Evolutionary conservation across 2,113 vertebrate genomes (phyloP).

Genomic region (Channa maculata): DNA sequence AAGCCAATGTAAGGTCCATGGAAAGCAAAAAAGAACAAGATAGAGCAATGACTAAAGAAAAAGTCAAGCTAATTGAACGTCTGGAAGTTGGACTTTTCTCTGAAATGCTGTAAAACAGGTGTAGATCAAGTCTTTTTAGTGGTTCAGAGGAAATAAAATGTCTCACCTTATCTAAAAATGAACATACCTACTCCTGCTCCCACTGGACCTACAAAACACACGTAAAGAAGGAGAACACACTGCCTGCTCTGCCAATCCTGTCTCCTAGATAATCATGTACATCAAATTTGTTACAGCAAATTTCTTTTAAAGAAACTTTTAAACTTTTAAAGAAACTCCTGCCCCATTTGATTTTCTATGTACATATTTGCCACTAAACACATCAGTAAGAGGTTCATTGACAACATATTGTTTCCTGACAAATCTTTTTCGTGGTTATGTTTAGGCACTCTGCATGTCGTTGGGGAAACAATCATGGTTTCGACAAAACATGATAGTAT

Average conservation of each 20-base stretch:
- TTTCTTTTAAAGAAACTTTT: neutral
- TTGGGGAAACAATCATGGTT: too few species aligned
- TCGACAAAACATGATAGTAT: too few species aligned
- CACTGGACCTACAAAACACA: conserved; percentile 10
- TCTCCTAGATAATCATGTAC: neutral
- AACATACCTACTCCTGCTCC: conserved; percentile 20
- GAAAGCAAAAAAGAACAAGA: neutral
- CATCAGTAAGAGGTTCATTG: too few species aligned
- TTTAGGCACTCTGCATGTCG: too few species aligned
- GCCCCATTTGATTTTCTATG: neutral
- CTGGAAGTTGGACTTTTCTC: neutral
- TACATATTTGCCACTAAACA: too few species aligned
- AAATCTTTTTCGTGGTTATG: too few species aligned
- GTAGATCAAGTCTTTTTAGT: neutral
- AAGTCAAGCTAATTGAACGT: neutral
- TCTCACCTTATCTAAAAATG: conserved; percentile 16
- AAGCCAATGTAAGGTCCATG: conserved; percentile 44
- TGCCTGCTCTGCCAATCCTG: neutral
- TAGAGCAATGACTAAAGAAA: neutral
- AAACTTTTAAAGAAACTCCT: too few species aligned
- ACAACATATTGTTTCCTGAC: too few species aligned
- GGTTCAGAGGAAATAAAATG: conserved; percentile 3
- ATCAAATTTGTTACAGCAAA: neutral
- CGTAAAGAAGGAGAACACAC: neutral
- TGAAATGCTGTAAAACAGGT: neutral